phyloP scores from a whole-genome alignment of 2,797 vertebrate species.

The Bucorvus abyssinicus region DNA sequence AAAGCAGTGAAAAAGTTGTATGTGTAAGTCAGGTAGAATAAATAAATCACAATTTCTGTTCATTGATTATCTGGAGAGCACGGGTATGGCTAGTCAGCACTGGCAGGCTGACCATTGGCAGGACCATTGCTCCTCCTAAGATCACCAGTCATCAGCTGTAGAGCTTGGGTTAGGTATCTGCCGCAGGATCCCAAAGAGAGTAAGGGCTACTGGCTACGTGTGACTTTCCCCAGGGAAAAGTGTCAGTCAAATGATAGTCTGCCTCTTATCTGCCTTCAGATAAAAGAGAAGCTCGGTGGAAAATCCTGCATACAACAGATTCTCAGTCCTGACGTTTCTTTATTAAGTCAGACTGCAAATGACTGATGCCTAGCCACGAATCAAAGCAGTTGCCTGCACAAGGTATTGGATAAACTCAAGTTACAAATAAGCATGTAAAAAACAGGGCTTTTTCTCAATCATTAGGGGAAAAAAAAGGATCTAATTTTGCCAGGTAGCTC shows the following conservation, averaged over 20 bases:
- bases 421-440: background rate
- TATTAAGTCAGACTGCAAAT: background rate
- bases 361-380: background rate
- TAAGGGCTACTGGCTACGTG: background rate
- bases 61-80: background rate
- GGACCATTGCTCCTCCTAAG: background rate
- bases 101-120: background rate
- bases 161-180: background rate
- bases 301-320: background rate
- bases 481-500: constrained; percentile 25
- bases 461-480: background rate
- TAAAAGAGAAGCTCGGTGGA: background rate
- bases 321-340: background rate
- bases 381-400: background rate
- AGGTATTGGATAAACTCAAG: background rate
- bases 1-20: background rate
- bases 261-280: background rate
- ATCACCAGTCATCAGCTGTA: background rate
- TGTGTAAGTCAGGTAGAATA: background rate
- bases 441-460: fast-evolving
- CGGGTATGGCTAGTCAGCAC: background rate
- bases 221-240: background rate
- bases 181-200: background rate
- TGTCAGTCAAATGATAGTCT: background rate
- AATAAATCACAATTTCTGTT: background rate